A percentile compares a stretch with the other conserved stretches of the same genome.
Evolutionary conservation across 2,797 vertebrate genomes (phyloP).

Genomic region (Megalops cyprinoides): DNA sequence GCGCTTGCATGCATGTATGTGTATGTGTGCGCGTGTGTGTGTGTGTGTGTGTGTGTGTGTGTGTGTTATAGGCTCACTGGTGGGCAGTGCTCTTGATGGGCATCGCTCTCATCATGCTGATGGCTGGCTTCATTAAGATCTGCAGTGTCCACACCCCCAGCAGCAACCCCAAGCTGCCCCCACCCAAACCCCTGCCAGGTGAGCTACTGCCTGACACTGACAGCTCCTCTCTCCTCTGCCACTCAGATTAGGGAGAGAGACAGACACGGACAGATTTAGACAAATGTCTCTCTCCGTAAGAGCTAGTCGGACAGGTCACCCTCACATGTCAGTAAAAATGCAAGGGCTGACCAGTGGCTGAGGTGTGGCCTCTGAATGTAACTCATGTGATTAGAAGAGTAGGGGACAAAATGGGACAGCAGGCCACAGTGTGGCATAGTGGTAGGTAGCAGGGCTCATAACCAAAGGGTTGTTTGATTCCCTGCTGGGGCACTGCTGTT

Average conservation of each 20-base stretch:
- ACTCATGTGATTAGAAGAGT: too few species aligned
- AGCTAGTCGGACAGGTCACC: background rate
- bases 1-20: background rate
- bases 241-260: background rate
- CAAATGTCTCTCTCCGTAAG: background rate
- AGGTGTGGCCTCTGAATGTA: too few species aligned
- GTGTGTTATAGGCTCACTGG: slow-evolving; percentile 85
- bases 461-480: too few species aligned
- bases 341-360: too few species aligned
- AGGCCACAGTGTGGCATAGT: too few species aligned
- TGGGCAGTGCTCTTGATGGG: slow-evolving; percentile 98
- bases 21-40: background rate
- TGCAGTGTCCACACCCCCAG: slow-evolving; percentile 98
- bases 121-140: slow-evolving; percentile 99
- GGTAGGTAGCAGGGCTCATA: too few species aligned
- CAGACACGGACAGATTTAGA: background rate
- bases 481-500: too few species aligned
- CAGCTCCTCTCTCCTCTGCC: background rate
- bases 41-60: slow-evolving; percentile 3
- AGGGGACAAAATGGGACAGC: too few species aligned
- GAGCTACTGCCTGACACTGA: slow-evolving; percentile 61
- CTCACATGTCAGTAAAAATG: too few species aligned
- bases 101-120: slow-evolving; percentile 97
- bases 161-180: slow-evolving; percentile 98
- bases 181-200: slow-evolving; percentile 98